These are phyloP conservation scores for Brachionus asplanchnoidis DNA, from an alignment of 1,140 invertebrate genomes.

Conservation along the genomic window DNA sequence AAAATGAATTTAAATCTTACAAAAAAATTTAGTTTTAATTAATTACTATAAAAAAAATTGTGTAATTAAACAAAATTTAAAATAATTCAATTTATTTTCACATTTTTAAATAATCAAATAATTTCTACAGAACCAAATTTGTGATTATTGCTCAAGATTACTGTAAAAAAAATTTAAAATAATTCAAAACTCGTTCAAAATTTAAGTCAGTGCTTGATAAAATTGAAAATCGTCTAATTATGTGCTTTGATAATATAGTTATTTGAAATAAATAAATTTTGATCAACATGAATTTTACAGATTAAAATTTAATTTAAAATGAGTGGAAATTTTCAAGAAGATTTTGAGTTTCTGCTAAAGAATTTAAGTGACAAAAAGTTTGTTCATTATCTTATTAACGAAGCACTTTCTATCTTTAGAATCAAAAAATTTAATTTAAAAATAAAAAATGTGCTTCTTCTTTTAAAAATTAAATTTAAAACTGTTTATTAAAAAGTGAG, in stretches of 20 bases:
- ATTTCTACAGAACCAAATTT: too few relatives aligned
- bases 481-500: neutral
- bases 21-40: too few relatives aligned
- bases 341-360: conserved; percentile 39
- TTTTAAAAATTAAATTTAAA: neutral
- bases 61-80: too few relatives aligned
- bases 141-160: too few relatives aligned
- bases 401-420: neutral
- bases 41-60: too few relatives aligned
- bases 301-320: neutral
- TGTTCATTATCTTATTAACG: neutral
- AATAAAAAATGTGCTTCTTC: neutral
- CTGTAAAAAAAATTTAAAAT: too few relatives aligned
- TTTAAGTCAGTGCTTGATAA: neutral
- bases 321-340: conserved; percentile 41
- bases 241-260: neutral
- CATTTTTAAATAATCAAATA: too few relatives aligned
- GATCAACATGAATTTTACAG: neutral
- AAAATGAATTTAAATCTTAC: too few relatives aligned
- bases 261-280: neutral
- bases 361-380: conserved; percentile 39
- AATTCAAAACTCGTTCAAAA: neutral
- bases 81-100: too few relatives aligned
- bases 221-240: neutral
- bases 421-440: neutral